phyloP scores from a whole-genome alignment of 2,888 invertebrate genomes.

The Philopedon plagiatum region DNA sequence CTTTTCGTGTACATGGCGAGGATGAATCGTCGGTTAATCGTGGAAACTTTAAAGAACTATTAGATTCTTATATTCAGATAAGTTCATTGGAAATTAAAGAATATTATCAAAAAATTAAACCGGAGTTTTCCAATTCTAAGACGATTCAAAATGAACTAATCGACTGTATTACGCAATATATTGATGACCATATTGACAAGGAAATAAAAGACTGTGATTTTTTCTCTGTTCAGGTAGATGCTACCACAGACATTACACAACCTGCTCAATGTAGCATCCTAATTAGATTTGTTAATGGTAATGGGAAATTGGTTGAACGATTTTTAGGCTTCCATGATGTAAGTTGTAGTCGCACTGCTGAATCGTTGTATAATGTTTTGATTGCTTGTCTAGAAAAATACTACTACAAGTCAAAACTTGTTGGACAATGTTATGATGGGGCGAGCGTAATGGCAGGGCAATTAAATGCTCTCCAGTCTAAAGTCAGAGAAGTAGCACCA shows the following conservation, averaged over 20 bases:
- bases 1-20: constrained; percentile 34
- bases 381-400: constrained; percentile 41
- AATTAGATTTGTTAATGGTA: constrained; percentile 34
- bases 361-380: constrained; percentile 24
- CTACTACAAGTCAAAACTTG: constrained; percentile 49
- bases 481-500: constrained; percentile 50
- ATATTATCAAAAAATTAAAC: constrained; percentile 34
- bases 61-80: constrained; percentile 16
- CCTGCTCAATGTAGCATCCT: constrained; percentile 35
- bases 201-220: constrained; percentile 37
- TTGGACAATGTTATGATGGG: constrained; percentile 56
- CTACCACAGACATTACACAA: constrained; percentile 40
- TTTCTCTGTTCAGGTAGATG: constrained; percentile 44
- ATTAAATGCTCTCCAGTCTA: constrained; percentile 40
- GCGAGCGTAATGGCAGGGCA: constrained; percentile 51
- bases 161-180: constrained; percentile 23
- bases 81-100: constrained; percentile 17
- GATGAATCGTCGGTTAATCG: too few relatives aligned
- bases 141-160: constrained; percentile 45
- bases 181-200: constrained; percentile 30
- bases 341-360: constrained; percentile 37
- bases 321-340: constrained; percentile 54
- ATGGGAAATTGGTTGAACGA: constrained; percentile 38
- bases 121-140: constrained; percentile 24
- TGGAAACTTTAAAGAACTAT: constrained; percentile 32